These are phyloP conservation scores for Gallinago nigripennis DNA, from an alignment of 2,797 vertebrate species.

Conservation along the genomic window DNA sequence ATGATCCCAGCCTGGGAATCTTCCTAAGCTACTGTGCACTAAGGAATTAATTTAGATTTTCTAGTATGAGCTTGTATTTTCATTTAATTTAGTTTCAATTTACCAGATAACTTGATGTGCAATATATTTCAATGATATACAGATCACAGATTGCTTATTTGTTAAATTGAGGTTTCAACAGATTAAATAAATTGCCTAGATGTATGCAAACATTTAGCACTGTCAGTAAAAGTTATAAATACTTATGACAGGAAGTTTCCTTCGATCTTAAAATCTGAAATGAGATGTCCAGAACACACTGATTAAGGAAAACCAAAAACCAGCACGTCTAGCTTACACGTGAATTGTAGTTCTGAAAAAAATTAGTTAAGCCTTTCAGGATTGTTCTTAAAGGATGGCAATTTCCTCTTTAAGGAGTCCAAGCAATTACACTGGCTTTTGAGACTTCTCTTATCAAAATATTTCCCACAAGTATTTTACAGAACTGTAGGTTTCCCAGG, in stretches of 20 bases:
- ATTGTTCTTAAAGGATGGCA: not conserved
- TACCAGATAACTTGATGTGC: not conserved
- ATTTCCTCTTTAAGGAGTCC: slow-evolving; percentile 42
- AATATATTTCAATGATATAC: not conserved
- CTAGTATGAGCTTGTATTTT: not conserved
- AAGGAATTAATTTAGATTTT: not conserved
- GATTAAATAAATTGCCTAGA: not conserved
- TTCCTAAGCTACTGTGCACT: not conserved
- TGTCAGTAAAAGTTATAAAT: not conserved
- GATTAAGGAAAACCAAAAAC: not conserved
- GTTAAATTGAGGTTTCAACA: slow-evolving; percentile 8
- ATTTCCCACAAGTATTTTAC: slow-evolving; percentile 65
- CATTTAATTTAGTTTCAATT: not conserved
- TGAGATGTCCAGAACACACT: not conserved
- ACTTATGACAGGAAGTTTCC: not conserved
- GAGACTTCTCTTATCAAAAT: slow-evolving; percentile 46
- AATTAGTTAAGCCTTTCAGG: not conserved
- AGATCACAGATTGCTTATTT: not conserved
- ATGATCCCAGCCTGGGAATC: not conserved
- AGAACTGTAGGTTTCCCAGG: slow-evolving; percentile 3
- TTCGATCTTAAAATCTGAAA: not conserved
- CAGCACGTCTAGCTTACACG: not conserved
- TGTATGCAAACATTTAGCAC: not conserved
- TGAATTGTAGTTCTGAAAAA: not conserved
- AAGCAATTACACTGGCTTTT: slow-evolving; percentile 66